phyloP scores from a whole-genome alignment of 1,140 invertebrate species.

The Gonatopus flavifemur region DNA sequence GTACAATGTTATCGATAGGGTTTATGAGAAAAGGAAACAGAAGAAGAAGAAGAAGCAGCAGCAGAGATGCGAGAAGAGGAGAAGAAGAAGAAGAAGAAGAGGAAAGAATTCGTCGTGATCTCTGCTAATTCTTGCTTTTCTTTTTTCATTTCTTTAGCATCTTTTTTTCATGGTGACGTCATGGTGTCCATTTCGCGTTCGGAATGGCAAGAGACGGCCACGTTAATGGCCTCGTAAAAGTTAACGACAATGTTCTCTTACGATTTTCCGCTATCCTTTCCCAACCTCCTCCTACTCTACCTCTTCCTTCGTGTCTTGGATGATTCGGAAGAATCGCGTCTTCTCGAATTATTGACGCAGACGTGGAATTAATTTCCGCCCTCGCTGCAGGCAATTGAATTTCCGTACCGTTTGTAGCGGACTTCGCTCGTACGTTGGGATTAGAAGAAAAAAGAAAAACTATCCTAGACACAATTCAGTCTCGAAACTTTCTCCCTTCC shows the following conservation, averaged over 20 bases:
- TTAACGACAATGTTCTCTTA: conserved; percentile 57
- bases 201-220: conserved; percentile 46
- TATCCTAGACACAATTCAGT: neutral
- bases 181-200: conserved; percentile 41
- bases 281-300: neutral
- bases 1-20: too few relatives aligned
- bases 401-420: conserved; percentile 19
- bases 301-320: conserved; percentile 14
- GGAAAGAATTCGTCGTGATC: conserved; percentile 9
- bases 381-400: conserved; percentile 19
- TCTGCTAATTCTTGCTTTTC: conserved; percentile 42
- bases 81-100: conserved; percentile 5
- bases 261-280: conserved; percentile 39
- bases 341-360: conserved; percentile 51
- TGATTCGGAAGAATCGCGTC: conserved; percentile 18
- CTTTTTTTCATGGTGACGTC: conserved; percentile 45
- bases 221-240: conserved; percentile 59
- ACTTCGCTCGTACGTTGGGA: conserved; percentile 20
- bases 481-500: conserved; percentile 22
- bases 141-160: conserved; percentile 20
- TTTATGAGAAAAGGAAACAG: too few relatives aligned
- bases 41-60: too few relatives aligned
- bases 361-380: conserved; percentile 50
- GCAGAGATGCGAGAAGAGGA: conserved; percentile 10
- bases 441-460: conserved; percentile 21